Base-by-base conservation (phyloP, 2,113 vertebrate species). In the Picathartes gymnocephalus region DNA sequence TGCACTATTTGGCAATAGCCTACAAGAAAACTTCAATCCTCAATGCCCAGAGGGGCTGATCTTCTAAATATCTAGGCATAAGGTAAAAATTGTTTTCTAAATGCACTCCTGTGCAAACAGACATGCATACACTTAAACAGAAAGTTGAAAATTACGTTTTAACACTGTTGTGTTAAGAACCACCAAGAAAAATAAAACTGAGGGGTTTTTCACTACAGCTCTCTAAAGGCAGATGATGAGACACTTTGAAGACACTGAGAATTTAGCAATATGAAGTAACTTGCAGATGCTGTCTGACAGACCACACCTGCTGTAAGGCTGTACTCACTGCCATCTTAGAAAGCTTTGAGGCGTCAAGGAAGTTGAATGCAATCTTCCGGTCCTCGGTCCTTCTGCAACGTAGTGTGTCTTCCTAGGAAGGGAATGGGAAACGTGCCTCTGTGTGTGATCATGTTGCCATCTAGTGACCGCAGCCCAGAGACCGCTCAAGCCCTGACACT, bases 371-470 rank as follows among this genome's bases (percentile, higher is more conserved):
- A 66, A 81, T n/a, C 69, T 88, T 68, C 79, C n/a, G 2, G 71
- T 37, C 24, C 72, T 56, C 20, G 3, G 7, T 40, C 35, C 62
- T 69, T 74, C 81, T 33, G 42, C 50, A 22, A 5, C 53, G 81
- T 4, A 61, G 23, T 4, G 8, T 25, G 42, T 54, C 71, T 93
- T 78, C 81, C 81, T 30, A 56, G 69, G 45, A 61, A 58, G 15
- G 53, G n/a, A 96, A 33, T 0, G n/a, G 22, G 56, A 48, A 90
- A 64, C 35, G 27, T 48, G 45, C 14, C 61, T 90, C 54, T 82
- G 17, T 70, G 57, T 37, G 93, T 58, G 96, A 90, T 88, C 95
- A 94, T 94, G 92, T 96, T 96, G 93, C 95, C 95, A 93, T 94
- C 96, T 96, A 96, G 95, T 96, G 95, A 96, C 92, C 24, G 1